These are phyloP conservation scores for Geotrupes spiniger DNA, from an alignment of 2,888 invertebrate species.

Conservation along the genomic window DNA sequence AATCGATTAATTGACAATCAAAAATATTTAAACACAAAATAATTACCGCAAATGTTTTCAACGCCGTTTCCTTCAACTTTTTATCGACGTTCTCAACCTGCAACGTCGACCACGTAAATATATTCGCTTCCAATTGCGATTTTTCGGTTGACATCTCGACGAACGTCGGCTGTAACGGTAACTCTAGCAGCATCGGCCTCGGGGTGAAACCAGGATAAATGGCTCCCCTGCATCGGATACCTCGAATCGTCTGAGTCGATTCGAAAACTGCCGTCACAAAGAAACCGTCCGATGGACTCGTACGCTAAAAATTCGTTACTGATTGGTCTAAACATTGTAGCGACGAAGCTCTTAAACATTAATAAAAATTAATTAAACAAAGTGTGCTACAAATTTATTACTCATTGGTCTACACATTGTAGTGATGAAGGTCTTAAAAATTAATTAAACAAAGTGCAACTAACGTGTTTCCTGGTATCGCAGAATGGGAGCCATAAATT, in stretches of 20 bases:
- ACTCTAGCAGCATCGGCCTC: slow-evolving; percentile 75
- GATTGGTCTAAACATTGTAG: slow-evolving; percentile 3
- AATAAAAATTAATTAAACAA: slow-evolving; percentile 9
- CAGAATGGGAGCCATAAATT: slow-evolving; percentile 80
- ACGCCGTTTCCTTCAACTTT: slow-evolving; percentile 71
- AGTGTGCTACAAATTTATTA: not conserved
- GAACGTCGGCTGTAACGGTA: slow-evolving; percentile 61
- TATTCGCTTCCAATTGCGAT: slow-evolving; percentile 72
- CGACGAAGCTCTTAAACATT: not conserved
- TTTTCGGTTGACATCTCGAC: slow-evolving; percentile 66
- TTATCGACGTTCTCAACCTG: slow-evolving; percentile 64
- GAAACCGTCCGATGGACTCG: slow-evolving; percentile 69
- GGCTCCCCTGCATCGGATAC: slow-evolving; percentile 85
- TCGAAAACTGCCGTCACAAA: slow-evolving; percentile 79
- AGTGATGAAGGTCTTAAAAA: slow-evolving; percentile 1
- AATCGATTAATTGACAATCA: too few species aligned
- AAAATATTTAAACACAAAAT: slow-evolving; percentile 11
- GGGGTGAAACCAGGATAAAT: slow-evolving; percentile 85
- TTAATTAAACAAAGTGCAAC: slow-evolving; percentile 33
- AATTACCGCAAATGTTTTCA: slow-evolving; percentile 86
- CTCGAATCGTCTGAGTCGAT: slow-evolving; percentile 71
- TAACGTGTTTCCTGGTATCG: slow-evolving; percentile 70
- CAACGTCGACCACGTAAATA: slow-evolving; percentile 64
- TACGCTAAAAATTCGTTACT: slow-evolving; percentile 49
- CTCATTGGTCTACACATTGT: too few species aligned